phyloP scores from a whole-genome alignment of 2,888 invertebrate genomes.

The Meteorus colon region DNA sequence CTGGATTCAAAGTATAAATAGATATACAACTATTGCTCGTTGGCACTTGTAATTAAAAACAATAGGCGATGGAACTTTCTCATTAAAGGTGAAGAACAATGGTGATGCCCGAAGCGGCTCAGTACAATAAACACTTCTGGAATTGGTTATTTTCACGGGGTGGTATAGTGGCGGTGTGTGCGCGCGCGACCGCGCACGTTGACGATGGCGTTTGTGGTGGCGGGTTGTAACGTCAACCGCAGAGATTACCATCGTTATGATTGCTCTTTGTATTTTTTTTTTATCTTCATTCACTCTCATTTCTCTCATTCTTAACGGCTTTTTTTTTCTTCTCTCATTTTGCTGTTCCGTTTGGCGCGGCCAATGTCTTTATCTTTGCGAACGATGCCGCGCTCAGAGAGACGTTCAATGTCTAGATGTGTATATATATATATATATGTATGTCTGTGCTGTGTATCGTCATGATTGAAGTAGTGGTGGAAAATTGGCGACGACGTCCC shows the following conservation, averaged over 20 bases:
- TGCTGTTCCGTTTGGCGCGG: slow-evolving; percentile 17
- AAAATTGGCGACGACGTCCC: slow-evolving; percentile 39
- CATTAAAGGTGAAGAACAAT: slow-evolving; percentile 55
- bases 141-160: slow-evolving; percentile 67
- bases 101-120: slow-evolving; percentile 53
- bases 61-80: slow-evolving; percentile 12
- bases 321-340: slow-evolving; percentile 40
- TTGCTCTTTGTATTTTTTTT: slow-evolving; percentile 64
- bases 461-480: slow-evolving; percentile 33
- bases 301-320: slow-evolving; percentile 33
- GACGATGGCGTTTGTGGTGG: slow-evolving; percentile 55
- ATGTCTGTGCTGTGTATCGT: background rate
- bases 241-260: slow-evolving; percentile 69
- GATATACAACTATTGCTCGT: background rate
- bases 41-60: slow-evolving; percentile 45
- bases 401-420: background rate
- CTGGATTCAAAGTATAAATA: slow-evolving; percentile 2
- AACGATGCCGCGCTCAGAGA: background rate
- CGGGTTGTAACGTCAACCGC: slow-evolving; percentile 62
- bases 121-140: slow-evolving; percentile 66
- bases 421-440: background rate
- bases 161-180: background rate
- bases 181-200: slow-evolving; percentile 49
- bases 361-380: slow-evolving; percentile 7
- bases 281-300: slow-evolving; percentile 36